A percentile compares a stretch with the other conserved stretches of the same genome.
Conservation (phyloP, 2,888 invertebrate genomes). For the Chalcis sispes region DNA sequence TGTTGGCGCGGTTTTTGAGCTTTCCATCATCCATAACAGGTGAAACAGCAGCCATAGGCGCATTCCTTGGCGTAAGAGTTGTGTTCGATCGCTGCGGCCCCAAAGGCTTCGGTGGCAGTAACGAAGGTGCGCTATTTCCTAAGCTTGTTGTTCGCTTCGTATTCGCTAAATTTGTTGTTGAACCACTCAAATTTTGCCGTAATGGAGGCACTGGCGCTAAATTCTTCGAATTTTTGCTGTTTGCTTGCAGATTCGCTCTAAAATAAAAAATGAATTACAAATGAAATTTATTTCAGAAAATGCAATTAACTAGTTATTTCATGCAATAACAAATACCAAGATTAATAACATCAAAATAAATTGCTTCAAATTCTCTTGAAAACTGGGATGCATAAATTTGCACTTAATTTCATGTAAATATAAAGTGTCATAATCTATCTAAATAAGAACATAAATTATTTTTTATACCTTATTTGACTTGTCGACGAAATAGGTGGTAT, state of each 20-base stretch:
- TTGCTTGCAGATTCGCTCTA: slow-evolving; percentile 70
- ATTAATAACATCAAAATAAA: too few species aligned
- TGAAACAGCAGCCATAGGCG: slow-evolving; percentile 73
- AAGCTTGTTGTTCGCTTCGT: slow-evolving; percentile 44
- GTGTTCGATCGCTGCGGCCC: slow-evolving; percentile 74
- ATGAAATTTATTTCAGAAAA: not conserved
- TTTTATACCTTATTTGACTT: slow-evolving; percentile 68
- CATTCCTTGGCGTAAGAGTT: slow-evolving; percentile 72
- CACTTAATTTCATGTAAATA: not conserved
- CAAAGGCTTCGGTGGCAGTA: slow-evolving; percentile 65
- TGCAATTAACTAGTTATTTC: too few species aligned
- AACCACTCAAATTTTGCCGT: slow-evolving; percentile 70
- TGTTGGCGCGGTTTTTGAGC: slow-evolving; percentile 70
- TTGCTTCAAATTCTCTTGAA: too few species aligned
- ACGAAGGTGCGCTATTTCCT: slow-evolving; percentile 42
- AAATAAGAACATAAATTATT: not conserved
- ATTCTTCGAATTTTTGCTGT: slow-evolving; percentile 68
- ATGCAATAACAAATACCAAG: too few species aligned
- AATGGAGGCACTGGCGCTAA: slow-evolving; percentile 73
- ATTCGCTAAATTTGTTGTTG: slow-evolving; percentile 58
- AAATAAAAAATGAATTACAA: not conserved
- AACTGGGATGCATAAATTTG: too few species aligned
- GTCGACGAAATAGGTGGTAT: slow-evolving; percentile 72
- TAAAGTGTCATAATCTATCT: not conserved
- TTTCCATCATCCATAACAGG: slow-evolving; percentile 74